These are phyloP conservation scores for Lepidonotus clava DNA, from an alignment of 2,888 invertebrate genomes.

Conservation along the genomic window DNA sequence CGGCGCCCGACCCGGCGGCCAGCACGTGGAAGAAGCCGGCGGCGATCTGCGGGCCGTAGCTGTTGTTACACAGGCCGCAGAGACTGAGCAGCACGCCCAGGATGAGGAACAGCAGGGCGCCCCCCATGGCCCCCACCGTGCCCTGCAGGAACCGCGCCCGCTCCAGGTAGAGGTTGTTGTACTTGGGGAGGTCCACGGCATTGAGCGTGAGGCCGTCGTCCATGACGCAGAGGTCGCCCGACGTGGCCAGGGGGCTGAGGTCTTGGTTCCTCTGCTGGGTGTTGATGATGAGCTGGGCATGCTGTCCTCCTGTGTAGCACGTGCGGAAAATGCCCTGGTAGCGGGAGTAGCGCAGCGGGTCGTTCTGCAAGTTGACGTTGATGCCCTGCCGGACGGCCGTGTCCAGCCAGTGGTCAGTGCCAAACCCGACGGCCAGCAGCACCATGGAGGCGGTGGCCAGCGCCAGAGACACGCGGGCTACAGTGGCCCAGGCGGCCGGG, in stretches of 20 bases:
- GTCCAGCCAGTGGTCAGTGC: constrained; percentile 12
- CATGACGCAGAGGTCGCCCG: not conserved
- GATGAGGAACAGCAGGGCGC: not conserved
- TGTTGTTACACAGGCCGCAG: not conserved
- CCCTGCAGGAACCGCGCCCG: not conserved
- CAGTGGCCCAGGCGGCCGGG: not conserved
- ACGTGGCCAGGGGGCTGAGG: not conserved
- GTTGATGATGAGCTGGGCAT: not conserved
- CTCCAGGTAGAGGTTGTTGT: not conserved
- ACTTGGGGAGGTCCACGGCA: not conserved
- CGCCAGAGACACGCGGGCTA: not conserved
- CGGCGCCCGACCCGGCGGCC: not conserved
- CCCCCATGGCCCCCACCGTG: not conserved
- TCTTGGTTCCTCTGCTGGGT: not conserved
- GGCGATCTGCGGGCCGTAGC: not conserved
- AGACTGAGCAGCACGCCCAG: not conserved
- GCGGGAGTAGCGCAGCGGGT: not conserved
- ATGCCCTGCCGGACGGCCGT: not conserved
- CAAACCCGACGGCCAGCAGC: not conserved
- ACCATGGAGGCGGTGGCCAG: not conserved
- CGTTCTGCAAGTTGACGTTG: not conserved
- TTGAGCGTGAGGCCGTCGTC: not conserved
- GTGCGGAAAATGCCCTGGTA: constrained; percentile 30
- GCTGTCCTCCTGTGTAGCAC: constrained; percentile 22
- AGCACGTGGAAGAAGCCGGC: not conserved